A percentile compares a stretch with the other conserved stretches of the same genome.
Conservation (phyloP, 37 sponge, comb jelly and placozoan species). For the Tethya wilhelma region DNA sequence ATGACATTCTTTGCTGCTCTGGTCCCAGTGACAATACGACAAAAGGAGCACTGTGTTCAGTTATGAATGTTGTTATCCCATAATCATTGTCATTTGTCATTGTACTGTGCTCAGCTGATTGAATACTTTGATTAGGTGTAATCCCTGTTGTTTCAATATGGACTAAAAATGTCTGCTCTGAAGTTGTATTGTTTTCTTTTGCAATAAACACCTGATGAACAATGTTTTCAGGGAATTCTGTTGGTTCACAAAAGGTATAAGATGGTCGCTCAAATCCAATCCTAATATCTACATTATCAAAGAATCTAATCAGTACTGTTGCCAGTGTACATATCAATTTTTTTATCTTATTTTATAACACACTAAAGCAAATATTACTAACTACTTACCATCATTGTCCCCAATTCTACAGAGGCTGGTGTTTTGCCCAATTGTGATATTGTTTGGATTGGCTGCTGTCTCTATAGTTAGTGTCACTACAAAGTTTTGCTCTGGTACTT, state of each 20-base stretch:
- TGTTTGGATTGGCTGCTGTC: background rate
- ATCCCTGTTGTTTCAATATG: background rate
- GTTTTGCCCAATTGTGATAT: background rate
- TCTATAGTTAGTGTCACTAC: background rate
- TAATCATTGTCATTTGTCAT: too few relatives aligned
- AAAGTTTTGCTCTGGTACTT: background rate
- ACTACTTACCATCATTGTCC: background rate
- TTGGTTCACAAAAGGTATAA: background rate
- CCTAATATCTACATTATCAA: background rate
- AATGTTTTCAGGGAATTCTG: too few relatives aligned
- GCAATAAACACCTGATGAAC: too few relatives aligned
- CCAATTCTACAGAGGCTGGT: background rate
- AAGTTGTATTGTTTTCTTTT: background rate
- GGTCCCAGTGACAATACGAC: background rate
- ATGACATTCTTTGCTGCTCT: background rate
- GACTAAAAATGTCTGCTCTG: background rate
- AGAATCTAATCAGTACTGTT: too few relatives aligned
- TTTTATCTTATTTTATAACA: too few relatives aligned
- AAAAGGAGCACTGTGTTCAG: background rate
- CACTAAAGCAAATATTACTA: background rate
- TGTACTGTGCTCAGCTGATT: too few relatives aligned
- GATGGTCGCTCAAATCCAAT: background rate
- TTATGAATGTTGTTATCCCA: too few relatives aligned
- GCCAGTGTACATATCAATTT: too few relatives aligned
- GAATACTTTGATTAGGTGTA: background rate